Evolutionary conservation across 1,140 invertebrate species (phyloP).

Genomic region (Diachasmimorpha longicaudata): DNA sequence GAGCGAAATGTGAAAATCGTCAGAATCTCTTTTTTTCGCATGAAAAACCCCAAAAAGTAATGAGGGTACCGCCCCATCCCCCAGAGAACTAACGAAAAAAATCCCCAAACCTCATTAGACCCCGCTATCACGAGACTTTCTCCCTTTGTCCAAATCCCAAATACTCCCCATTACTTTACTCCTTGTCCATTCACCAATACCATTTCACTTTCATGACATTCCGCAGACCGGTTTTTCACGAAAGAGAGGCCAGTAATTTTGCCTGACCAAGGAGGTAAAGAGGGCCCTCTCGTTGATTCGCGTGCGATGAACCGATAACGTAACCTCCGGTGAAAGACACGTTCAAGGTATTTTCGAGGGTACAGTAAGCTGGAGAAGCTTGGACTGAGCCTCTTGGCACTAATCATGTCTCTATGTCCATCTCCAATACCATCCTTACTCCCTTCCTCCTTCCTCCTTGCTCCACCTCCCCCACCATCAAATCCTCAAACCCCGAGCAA

Average conservation of each 20-base stretch:
- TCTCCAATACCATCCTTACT: not conserved
- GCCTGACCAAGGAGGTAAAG: not conserved
- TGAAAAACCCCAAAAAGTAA: too few relatives aligned
- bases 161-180: too few relatives aligned
- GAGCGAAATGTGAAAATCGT: too few relatives aligned
- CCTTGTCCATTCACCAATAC: not conserved
- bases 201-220: slow-evolving; percentile 14
- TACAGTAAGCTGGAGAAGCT: too few relatives aligned
- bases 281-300: not conserved
- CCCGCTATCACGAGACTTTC: too few relatives aligned
- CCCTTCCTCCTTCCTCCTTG: too few relatives aligned
- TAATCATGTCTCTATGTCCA: slow-evolving; percentile 3
- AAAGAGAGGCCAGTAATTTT: slow-evolving; percentile 9
- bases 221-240: slow-evolving; percentile 2
- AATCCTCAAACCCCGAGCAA: slow-evolving; percentile 25
- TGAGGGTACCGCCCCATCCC: too few relatives aligned
- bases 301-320: slow-evolving; percentile 17
- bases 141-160: too few relatives aligned
- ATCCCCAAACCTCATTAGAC: too few relatives aligned
- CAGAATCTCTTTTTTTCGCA: too few relatives aligned
- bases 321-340: not conserved
- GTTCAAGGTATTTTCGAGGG: not conserved
- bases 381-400: not conserved
- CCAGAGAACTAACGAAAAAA: too few relatives aligned
- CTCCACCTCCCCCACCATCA: not conserved